Conservation (phyloP, 2,113 vertebrate species). For the Merops nubicus region DNA sequence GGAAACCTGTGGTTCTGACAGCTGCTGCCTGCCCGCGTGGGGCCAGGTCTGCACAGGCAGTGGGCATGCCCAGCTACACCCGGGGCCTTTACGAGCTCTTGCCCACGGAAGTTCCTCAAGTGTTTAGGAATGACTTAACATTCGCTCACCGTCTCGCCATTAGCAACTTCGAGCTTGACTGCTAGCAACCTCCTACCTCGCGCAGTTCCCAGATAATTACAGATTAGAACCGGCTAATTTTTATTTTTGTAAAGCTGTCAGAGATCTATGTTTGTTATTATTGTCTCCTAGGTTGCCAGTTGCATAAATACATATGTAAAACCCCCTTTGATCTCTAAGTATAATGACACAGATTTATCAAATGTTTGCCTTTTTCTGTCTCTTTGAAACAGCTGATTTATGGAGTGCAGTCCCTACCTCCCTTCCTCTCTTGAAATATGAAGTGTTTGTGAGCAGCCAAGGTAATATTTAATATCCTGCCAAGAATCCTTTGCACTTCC, state of each 20-base stretch:
- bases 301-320: slow-evolving; percentile 72
- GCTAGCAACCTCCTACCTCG: neutral
- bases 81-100: neutral
- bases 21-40: neutral
- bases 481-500: slow-evolving; percentile 74
- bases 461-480: slow-evolving; percentile 83
- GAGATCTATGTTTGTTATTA: slow-evolving; percentile 54
- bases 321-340: slow-evolving; percentile 71
- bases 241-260: slow-evolving; percentile 65
- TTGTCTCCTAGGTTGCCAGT: slow-evolving; percentile 69
- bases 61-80: neutral
- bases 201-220: slow-evolving; percentile 49
- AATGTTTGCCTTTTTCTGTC: slow-evolving; percentile 78
- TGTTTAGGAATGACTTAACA: neutral
- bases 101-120: neutral
- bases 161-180: neutral
- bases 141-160: neutral
- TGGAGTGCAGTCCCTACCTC: slow-evolving; percentile 68
- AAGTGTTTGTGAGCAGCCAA: slow-evolving; percentile 79
- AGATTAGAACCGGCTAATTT: slow-evolving; percentile 64
- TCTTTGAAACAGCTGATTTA: slow-evolving; percentile 77
- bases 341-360: slow-evolving; percentile 80
- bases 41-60: neutral
- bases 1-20: neutral
- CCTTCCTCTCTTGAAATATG: slow-evolving; percentile 80